Conservation (phyloP, 2,113 vertebrate species). For the Chionodraco myersi region DNA sequence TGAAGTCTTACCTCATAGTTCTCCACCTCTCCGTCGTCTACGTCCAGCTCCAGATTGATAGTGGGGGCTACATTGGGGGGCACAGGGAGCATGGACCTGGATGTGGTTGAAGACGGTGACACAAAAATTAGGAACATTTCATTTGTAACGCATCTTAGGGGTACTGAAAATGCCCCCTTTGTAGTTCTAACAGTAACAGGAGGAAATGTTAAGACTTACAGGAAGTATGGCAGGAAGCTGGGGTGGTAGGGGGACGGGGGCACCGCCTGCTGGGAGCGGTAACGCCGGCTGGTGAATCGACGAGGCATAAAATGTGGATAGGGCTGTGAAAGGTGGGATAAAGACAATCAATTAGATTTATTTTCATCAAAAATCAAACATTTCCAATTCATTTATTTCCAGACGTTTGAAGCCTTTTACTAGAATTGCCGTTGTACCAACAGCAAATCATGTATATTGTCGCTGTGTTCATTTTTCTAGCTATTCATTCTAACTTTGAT, state of each 20-base stretch:
- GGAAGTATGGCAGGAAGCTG: conserved; percentile 96
- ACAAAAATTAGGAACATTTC: background rate
- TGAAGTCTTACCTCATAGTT: conserved; percentile 93
- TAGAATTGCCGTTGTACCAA: too few species aligned
- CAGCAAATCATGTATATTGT: too few species aligned
- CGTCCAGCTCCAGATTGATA: conserved; percentile 96
- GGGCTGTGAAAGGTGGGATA: conserved; percentile 80
- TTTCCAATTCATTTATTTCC: too few species aligned
- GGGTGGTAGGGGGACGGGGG: conserved; percentile 95
- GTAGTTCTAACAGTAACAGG: background rate
- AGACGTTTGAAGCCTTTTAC: too few species aligned
- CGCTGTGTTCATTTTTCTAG: too few species aligned
- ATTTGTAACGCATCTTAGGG: background rate
- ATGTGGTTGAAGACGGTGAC: background rate
- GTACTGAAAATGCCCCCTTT: background rate
- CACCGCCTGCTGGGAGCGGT: conserved; percentile 92
- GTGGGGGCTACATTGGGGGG: conserved; percentile 93
- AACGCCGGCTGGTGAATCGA: conserved; percentile 92
- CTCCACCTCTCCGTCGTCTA: conserved; percentile 98
- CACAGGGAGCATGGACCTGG: conserved; percentile 96
- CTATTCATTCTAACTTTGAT: too few species aligned
- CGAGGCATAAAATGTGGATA: conserved; percentile 96
- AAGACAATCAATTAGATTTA: background rate
- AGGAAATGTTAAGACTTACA: conserved; percentile 84
- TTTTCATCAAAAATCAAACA: background rate